Conservation (phyloP, 2,797 vertebrate genomes). For the Sparus aurata region DNA sequence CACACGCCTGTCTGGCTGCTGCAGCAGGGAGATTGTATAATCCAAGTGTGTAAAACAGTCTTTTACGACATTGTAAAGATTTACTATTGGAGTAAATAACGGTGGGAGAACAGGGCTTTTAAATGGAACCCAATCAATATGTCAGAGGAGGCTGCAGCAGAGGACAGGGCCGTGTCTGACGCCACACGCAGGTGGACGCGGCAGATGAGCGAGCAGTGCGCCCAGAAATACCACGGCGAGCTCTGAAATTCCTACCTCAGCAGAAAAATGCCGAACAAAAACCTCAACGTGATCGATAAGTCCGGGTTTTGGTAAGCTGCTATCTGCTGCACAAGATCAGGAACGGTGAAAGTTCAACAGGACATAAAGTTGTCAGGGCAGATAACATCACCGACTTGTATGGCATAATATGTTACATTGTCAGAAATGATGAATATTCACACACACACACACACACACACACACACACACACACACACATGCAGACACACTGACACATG, state of each 20-base stretch:
- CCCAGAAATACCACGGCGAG: conserved; percentile 21
- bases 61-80: conserved; percentile 90
- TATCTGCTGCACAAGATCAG: neutral
- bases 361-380: conserved; percentile 22
- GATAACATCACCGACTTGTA: conserved; percentile 36
- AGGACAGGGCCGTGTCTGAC: conserved; percentile 75
- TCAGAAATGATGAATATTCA: conserved; percentile 52
- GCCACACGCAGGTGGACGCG: conserved; percentile 60
- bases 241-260: conserved; percentile 30
- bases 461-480: conserved; percentile 38
- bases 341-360: conserved; percentile 16
- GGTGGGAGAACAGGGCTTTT: conserved; percentile 85
- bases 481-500: conserved; percentile 41
- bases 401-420: conserved; percentile 38
- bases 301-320: conserved; percentile 11
- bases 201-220: conserved; percentile 34
- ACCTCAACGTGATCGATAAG: conserved; percentile 22
- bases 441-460: conserved; percentile 33
- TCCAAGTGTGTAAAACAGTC: conserved; percentile 85
- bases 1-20: conserved; percentile 75
- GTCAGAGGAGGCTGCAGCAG: conserved; percentile 77
- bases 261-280: conserved; percentile 44
- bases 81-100: conserved; percentile 90
- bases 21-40: conserved; percentile 84
- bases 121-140: conserved; percentile 86